Evolutionary conservation across 1,140 invertebrate species (phyloP).

Genomic region (Mesaphorura yosii): DNA sequence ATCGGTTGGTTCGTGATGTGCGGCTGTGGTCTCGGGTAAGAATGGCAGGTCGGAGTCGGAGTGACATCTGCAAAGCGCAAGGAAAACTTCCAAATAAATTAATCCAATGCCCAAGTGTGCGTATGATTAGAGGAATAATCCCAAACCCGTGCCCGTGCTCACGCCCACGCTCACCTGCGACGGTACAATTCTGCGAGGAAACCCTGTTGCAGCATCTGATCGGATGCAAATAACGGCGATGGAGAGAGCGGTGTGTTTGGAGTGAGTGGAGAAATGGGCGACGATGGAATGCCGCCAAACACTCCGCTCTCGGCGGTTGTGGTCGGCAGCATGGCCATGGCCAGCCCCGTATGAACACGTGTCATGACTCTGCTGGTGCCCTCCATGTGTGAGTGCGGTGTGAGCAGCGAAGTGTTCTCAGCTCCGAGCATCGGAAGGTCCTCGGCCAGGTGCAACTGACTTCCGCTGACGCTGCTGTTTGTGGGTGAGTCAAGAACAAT

Average conservation of each 20-base stretch:
- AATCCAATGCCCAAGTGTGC: no score
- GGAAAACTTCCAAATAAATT: no score
- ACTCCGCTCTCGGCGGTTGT: conserved; percentile 23
- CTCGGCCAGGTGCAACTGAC: conserved; percentile 30
- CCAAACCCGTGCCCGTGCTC: no score
- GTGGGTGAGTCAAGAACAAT: conserved; percentile 40
- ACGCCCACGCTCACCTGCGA: conserved; percentile 19
- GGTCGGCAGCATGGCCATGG: conserved; percentile 33
- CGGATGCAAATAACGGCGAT: conserved; percentile 36
- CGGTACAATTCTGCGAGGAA: conserved; percentile 31
- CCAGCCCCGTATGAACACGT: conserved; percentile 39
- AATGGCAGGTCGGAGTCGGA: conserved; percentile 56
- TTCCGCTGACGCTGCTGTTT: neutral
- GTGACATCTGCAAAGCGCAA: conserved; percentile 50
- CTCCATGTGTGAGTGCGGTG: conserved; percentile 31
- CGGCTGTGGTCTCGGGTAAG: conserved; percentile 28
- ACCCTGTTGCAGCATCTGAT: conserved; percentile 39
- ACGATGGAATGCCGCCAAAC: conserved; percentile 35
- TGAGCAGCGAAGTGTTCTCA: conserved; percentile 24
- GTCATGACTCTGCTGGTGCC: conserved; percentile 31
- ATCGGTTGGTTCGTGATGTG: conserved; percentile 24
- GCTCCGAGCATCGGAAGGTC: no score
- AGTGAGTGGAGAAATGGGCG: conserved; percentile 45
- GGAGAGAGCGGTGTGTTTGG: conserved; percentile 40
- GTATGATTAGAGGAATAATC: no score